phyloP scores from a whole-genome alignment of 1,140 invertebrate genomes.

The Schlechtendalia chinensis region DNA sequence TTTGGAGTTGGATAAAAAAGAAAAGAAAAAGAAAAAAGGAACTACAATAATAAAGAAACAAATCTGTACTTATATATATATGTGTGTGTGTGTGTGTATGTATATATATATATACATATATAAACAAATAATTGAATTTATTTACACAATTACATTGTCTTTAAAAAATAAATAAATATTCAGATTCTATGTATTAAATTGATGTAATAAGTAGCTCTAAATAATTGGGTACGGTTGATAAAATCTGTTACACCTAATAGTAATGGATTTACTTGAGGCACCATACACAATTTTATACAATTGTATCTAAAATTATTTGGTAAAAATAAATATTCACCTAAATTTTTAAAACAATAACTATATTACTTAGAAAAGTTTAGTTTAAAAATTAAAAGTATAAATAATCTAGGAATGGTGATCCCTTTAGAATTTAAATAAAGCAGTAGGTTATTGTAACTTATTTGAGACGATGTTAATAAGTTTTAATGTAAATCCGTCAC shows the following conservation, averaged over 20 bases:
- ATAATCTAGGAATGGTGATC: background rate
- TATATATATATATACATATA: too few species aligned
- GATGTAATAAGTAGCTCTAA: constrained; percentile 24
- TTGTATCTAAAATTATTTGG: background rate
- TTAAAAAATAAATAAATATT: constrained; percentile 38
- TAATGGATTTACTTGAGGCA: constrained; percentile 20
- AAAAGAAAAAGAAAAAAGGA: too few species aligned
- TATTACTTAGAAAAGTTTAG: background rate
- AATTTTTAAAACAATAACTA: background rate
- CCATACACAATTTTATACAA: background rate
- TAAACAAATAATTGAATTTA: constrained; percentile 47
- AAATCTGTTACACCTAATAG: constrained; percentile 27
- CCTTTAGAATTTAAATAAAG: constrained; percentile 3
- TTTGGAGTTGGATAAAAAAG: too few species aligned
- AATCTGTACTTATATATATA: too few species aligned
- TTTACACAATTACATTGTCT: constrained; percentile 47
- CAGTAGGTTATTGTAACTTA: background rate
- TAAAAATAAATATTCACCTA: background rate
- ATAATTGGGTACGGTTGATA: constrained; percentile 6
- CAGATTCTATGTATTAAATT: constrained; percentile 26
- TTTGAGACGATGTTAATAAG: background rate
- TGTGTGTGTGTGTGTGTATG: too few species aligned
- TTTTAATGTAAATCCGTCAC: constrained; percentile 26
- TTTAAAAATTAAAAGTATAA: constrained; percentile 24
- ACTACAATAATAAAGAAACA: too few species aligned